Evolutionary conservation across 2,113 vertebrate species (phyloP).

Genomic region (Sisor rabdophorus): DNA sequence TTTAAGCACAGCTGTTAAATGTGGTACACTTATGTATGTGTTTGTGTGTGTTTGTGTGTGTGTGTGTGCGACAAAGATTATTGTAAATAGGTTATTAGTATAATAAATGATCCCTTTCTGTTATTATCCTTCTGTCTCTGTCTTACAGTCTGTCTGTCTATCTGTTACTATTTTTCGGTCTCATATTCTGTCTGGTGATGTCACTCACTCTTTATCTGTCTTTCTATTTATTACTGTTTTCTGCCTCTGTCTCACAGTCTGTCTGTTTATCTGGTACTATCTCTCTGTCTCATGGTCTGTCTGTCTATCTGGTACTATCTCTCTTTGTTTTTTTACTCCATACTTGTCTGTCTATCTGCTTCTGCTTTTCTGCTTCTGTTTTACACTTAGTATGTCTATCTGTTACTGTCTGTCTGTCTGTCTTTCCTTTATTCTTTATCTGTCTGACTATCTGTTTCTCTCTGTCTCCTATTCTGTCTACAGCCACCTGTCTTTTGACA

Average conservation of each 20-base stretch:
- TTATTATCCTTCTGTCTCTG: too few species aligned
- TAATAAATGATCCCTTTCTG: neutral
- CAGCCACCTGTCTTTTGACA: too few species aligned
- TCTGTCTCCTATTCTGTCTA: too few species aligned
- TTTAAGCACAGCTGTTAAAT: conserved; percentile 9
- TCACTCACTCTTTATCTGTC: neutral
- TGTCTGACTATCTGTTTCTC: too few species aligned
- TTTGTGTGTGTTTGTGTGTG: conserved; percentile 2
- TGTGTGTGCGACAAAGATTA: neutral
- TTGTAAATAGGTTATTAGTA: neutral
- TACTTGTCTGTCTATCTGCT: neutral
- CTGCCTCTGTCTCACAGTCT: neutral
- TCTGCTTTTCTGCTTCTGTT: too few species aligned
- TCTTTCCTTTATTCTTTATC: too few species aligned
- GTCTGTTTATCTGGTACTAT: neutral
- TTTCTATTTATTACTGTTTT: neutral
- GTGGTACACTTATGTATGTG: neutral
- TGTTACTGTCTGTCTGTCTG: too few species aligned
- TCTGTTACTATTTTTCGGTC: neutral
- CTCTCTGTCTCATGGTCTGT: neutral
- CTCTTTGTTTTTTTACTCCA: too few species aligned
- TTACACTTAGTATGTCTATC: too few species aligned
- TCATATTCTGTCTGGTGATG: neutral
- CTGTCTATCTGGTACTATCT: too few species aligned
- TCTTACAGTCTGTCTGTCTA: neutral